Conservation (phyloP, 2,888 invertebrate species). For the Epinotia ramella region DNA sequence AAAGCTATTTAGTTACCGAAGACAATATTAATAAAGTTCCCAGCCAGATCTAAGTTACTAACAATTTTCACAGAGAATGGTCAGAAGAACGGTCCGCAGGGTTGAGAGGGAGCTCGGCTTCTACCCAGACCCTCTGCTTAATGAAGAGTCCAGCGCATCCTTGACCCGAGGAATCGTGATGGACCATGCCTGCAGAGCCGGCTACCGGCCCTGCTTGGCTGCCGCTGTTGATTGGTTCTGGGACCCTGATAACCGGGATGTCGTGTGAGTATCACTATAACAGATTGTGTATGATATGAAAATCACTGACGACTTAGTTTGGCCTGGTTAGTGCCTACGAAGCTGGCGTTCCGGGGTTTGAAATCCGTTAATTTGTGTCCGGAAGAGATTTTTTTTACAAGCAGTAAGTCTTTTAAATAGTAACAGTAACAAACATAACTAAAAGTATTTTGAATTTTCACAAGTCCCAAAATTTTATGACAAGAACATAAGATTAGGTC, state of each 20-base stretch:
- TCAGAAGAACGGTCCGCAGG: slow-evolving; percentile 63
- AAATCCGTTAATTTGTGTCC: no score
- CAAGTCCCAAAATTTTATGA: no score
- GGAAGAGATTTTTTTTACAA: no score
- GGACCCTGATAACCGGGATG: slow-evolving; percentile 60
- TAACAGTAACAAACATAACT: no score
- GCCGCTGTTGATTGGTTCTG: slow-evolving; percentile 78
- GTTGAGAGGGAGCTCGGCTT: slow-evolving; percentile 71
- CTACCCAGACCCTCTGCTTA: slow-evolving; percentile 58
- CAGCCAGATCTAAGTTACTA: not conserved
- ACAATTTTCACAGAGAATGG: slow-evolving; percentile 65
- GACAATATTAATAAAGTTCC: not conserved
- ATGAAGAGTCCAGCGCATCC: slow-evolving; percentile 68
- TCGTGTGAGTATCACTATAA: slow-evolving; percentile 64
- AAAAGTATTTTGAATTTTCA: no score
- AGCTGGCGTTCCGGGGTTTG: no score
- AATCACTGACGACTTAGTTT: no score
- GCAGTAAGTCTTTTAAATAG: no score
- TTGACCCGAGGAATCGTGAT: slow-evolving; percentile 76
- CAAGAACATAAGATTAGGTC: no score
- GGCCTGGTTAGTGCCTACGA: no score
- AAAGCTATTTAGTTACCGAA: not conserved
- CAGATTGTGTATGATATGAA: no score
- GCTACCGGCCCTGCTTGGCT: slow-evolving; percentile 74
- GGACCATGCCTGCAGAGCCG: slow-evolving; percentile 75